Evolutionary conservation across 35 echinoderm and acorn worm species (phyloP), one percentile per base, ranked within the genome.

Genomic region (Diadema setosum): DNA sequence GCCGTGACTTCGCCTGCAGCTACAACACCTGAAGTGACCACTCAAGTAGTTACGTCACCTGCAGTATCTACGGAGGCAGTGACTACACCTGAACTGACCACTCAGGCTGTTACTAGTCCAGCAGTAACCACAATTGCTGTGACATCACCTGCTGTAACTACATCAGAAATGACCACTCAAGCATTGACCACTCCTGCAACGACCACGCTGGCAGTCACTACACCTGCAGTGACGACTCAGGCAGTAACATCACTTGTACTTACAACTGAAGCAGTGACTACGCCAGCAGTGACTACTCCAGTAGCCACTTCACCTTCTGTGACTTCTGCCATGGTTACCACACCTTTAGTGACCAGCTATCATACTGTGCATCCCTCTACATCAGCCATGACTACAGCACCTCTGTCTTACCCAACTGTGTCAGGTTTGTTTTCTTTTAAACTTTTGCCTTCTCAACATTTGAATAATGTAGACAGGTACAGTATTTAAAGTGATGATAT

Each of bases 271-370:
- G 46, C 65, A 17, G 24, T 85, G 24, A 42, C 87, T 27, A 46
- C 75, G 7, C 39, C 43, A 17, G 40, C 18, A 76, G 49, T 67
- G 3, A 60, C 42, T 42, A 92, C 52, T n/a, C 14, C 55, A 11
- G 31, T 85, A 39, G 48, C 36, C 43, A 63, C 56, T 14, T 65
- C 70, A 5, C 20, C 83, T 18, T 12, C 30, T 15, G 20, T 81
- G 3, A 73, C 84, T 5, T 80, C 70, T 18, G 48, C 70, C 16
- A 34, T 21, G 3, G 84, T 70, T 40, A 76, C 70, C 17, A 76
- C 70, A 18, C 26, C 75, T 12, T 75, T 16, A 29, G 75, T 87
- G 3, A 93, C 91, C n/a, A n/a, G n/a, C n/a, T n/a, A n/a, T n/a
- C n/a, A n/a, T n/a, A n/a, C n/a, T n/a, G n/a, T n/a, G n/a, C n/a